Conservation (phyloP, 2,888 invertebrate genomes). For the Zelleria hepariella region DNA sequence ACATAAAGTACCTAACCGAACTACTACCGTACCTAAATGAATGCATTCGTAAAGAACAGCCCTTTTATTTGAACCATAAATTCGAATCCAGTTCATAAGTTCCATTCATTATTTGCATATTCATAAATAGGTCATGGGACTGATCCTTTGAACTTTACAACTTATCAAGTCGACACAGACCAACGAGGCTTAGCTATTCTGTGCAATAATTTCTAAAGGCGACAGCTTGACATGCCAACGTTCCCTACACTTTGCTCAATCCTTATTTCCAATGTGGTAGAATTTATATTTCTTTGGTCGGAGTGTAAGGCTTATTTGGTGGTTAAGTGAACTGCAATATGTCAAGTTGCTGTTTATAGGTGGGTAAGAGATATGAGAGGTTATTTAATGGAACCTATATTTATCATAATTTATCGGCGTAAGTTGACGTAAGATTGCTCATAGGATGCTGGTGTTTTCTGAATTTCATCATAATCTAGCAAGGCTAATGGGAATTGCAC, state of each 20-base stretch:
- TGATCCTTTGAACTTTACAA: neutral
- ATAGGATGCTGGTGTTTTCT: neutral
- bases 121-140: neutral
- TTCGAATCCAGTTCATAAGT: neutral
- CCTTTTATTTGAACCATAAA: neutral
- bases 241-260: neutral
- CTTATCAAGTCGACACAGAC: neutral
- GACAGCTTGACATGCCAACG: neutral
- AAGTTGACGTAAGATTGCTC: neutral
- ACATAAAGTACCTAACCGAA: too few relatives aligned
- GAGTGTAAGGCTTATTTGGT: neutral
- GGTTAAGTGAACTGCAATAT: neutral
- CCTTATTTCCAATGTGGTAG: neutral
- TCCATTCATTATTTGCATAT: neutral
- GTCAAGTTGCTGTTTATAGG: neutral
- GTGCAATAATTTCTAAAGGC: constrained; percentile 3
- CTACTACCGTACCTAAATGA: too few relatives aligned
- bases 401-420: neutral
- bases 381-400: neutral
- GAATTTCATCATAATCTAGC: neutral
- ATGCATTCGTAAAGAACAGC: neutral
- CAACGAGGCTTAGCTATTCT: neutral
- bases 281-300: neutral
- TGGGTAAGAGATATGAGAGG: neutral
- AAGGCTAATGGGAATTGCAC: too few relatives aligned